phyloP scores from a whole-genome alignment of 1,140 invertebrate species.

The Thalassaphorura encarpata region DNA sequence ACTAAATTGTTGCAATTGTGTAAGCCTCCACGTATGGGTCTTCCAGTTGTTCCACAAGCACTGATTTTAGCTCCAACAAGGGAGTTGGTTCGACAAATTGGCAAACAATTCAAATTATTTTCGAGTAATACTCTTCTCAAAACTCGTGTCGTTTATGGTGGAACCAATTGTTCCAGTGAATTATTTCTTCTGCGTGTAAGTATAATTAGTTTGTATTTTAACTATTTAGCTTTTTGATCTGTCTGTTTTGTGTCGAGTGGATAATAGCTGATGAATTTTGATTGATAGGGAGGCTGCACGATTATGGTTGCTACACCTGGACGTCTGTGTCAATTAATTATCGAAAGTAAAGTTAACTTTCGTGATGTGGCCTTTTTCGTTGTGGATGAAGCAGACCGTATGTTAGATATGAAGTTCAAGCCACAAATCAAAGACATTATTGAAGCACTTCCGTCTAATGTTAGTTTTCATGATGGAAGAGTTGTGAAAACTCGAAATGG shows the following conservation, averaged over 20 bases:
- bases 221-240: background rate
- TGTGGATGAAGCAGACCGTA: conserved; percentile 93
- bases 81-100: conserved; percentile 82
- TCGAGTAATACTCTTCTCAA: conserved; percentile 60
- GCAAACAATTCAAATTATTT: conserved; percentile 76
- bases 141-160: conserved; percentile 69
- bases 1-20: conserved; percentile 50
- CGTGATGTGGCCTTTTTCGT: conserved; percentile 66
- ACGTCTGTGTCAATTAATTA: conserved; percentile 73
- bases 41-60: conserved; percentile 50
- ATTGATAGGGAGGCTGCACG: conserved; percentile 61
- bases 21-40: conserved; percentile 36
- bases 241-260: background rate
- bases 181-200: conserved; percentile 48
- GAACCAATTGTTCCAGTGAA: conserved; percentile 64
- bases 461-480: conserved; percentile 34
- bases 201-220: background rate
- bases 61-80: conserved; percentile 81
- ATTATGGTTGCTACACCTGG: conserved; percentile 91
- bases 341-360: conserved; percentile 60
- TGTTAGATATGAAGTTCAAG: conserved; percentile 87
- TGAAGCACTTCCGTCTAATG: conserved; percentile 51
- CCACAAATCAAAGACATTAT: conserved; percentile 64
- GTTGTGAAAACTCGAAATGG: background rate
- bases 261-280: background rate